Percentiles rank a stretch among this genome's conserved stretches.
phyloP scores from a whole-genome alignment of 2,113 vertebrate genomes.

The Ictidomys tridecemlineatus region DNA sequence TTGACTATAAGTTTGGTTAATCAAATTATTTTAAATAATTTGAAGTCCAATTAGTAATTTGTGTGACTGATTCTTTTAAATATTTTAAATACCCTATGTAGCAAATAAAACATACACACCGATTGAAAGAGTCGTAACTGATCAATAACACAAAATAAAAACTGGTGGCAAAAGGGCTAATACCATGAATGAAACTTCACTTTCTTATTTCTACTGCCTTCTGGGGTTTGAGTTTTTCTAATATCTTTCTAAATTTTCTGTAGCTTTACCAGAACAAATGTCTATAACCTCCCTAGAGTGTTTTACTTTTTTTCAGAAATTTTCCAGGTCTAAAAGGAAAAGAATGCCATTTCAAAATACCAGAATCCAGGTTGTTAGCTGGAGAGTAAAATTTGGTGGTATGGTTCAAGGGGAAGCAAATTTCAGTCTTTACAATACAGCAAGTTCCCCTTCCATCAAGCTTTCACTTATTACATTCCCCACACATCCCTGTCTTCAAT shows the following conservation, averaged over 20 bases:
- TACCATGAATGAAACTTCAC: neutral
- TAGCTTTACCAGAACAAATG: neutral
- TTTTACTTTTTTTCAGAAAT: neutral
- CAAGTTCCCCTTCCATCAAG: neutral
- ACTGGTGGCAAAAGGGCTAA: neutral
- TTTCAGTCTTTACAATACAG: neutral
- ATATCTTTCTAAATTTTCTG: neutral
- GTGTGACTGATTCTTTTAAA: neutral
- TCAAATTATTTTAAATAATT: constrained; percentile 54
- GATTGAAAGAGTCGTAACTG: neutral
- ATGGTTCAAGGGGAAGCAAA: neutral
- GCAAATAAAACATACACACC: neutral
- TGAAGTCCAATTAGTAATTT: constrained; percentile 4
- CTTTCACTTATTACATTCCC: neutral
- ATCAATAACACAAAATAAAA: constrained; percentile 10
- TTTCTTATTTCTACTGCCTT: constrained; percentile 18
- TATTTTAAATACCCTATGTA: constrained; percentile 23
- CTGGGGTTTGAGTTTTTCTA: neutral
- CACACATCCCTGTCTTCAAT: neutral
- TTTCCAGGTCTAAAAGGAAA: neutral
- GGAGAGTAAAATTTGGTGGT: neutral
- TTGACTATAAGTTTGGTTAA: constrained; percentile 38
- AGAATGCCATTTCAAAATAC: neutral
- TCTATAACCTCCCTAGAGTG: neutral
- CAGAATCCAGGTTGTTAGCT: neutral